Base-by-base conservation (phyloP, 2,797 vertebrate genomes). In the Pelochelys cantorii region DNA sequence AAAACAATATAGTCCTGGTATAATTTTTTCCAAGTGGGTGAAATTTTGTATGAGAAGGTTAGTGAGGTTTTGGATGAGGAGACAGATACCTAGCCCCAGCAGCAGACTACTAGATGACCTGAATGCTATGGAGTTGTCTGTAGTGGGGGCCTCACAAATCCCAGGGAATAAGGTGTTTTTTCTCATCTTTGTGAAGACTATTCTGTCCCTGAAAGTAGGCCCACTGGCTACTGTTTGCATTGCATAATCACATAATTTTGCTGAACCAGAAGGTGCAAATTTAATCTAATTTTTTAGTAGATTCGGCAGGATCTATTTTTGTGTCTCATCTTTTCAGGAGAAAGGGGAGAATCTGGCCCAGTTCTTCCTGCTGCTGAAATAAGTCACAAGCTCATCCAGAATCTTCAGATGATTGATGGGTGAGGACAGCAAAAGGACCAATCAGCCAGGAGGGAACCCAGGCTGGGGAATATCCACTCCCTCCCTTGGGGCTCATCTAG, bases 281-380 rank as follows among this genome's bases (percentile, higher is more conserved):
- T 89, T 83, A 54, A 1, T 27, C 53, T 42, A 57, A 87, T 92
- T 37, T 90, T 71, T 34, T 68, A 1, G 0, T 71, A 29, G 81
- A 34, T 9, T 37, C 0, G 1, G 23, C 17, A 81, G 7, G 87
- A 22, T 68, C 48, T 88, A 25, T 34, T 22, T 27, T 27, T 68
- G 10, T 23, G 91, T 88, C 54, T 31, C 1, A 0, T 27, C 60
- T 71, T 89, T 90, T 84, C 42, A 0, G 0, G 81, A 0, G 82
- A 65, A 84, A 90, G 20, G 48, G 83, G 65, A 68, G 3, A 53
- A 5, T 42, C 77, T 83, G 54, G 71, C 25, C 31, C 2, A 22
- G 17, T 60, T 7, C 53, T 85, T 93, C 59, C n/a, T 17, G 54
- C 5, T 54, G 68, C 15, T 5, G 84, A 62, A 62, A 86, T 34